Evolutionary conservation across 30 jellyfish, hydroid and myxozoan species (phyloP), one percentile per base, ranked within the genome.

Genomic region (Rhopilema esculentum): DNA sequence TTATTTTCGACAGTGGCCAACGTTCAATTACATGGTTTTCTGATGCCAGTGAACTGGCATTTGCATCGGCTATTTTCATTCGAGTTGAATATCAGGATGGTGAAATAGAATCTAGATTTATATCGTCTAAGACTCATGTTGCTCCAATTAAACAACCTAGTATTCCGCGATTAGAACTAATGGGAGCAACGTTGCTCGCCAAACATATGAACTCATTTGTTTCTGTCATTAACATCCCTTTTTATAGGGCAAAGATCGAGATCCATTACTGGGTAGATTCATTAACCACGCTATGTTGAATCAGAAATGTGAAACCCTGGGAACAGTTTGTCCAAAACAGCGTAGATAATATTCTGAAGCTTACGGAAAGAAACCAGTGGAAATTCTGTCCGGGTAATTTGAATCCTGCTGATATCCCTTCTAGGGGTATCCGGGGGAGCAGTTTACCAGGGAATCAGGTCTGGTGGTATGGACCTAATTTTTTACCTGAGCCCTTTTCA

Each of bases 31-130:
- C 86, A 77, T 24, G 91, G 72, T 12, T 87, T 61, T 87, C 80
- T 9, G 96, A 87, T 51, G 91, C 80, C 22, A 40, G 91, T 40
- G 70, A 27, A 31, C 72, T 32, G 19, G 96, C 96, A 25, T 77
- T 9, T 57, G 86, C 80, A 16, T 82, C 91, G 20, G 71, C 30
- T 20, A 85, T 70, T 20, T 77, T 76, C 28, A 22, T 69, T 2
- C 66, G 79, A 65, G 40, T 64, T 17, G 78, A 69, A 49, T 66
- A 64, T 24, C 70, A 32, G 51, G 49, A 33, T 1, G 79, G 91
- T 66, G 69, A 66, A 65, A 27, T 50, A 30, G 80, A 76, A 21
- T 29, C 50, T 20, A 66, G 29, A 40, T 53, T 87, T 49, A 51
- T 87, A 26, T 91, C 96, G 31, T 82, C 91, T 6, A 66, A 65